Evolutionary conservation across 2,113 vertebrate species (phyloP).

Genomic region (Gobiocypris rarus): DNA sequence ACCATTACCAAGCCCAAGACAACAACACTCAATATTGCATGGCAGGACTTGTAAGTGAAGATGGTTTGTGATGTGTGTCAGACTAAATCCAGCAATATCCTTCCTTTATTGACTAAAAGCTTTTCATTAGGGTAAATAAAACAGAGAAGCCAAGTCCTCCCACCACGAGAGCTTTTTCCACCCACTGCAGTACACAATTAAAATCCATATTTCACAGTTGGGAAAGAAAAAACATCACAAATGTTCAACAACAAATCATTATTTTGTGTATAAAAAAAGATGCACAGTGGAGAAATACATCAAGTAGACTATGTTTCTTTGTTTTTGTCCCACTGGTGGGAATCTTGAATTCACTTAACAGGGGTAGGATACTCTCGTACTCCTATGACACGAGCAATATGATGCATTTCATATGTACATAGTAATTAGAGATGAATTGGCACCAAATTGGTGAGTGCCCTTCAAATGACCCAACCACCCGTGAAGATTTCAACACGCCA

Average conservation of each 20-base stretch:
- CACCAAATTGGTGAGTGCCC: conserved; percentile 17
- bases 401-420: conserved; percentile 34
- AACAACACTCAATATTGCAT: conserved; percentile 23
- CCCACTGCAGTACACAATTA: conserved; percentile 24
- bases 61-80: conserved; percentile 53
- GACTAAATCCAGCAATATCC: conserved; percentile 44
- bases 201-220: conserved; percentile 31
- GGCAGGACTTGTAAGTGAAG: conserved; percentile 31
- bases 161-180: conserved; percentile 22
- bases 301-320: background rate
- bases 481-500: conserved; percentile 23
- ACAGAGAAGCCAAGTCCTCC: conserved; percentile 29
- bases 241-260: conserved; percentile 27
- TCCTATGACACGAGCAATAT: background rate
- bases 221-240: conserved; percentile 13
- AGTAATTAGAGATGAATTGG: conserved; percentile 37
- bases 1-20: background rate
- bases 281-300: background rate
- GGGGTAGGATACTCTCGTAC: background rate
- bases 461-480: conserved; percentile 42
- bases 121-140: conserved; percentile 59
- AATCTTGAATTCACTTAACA: background rate
- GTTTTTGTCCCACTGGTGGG: background rate
- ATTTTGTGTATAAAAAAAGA: conserved; percentile 1
- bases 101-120: conserved; percentile 59